Percentiles rank a stretch among this genome's conserved stretches.
phyloP scores from a whole-genome alignment of 2,888 invertebrate genomes.

The Erynnis tages region DNA sequence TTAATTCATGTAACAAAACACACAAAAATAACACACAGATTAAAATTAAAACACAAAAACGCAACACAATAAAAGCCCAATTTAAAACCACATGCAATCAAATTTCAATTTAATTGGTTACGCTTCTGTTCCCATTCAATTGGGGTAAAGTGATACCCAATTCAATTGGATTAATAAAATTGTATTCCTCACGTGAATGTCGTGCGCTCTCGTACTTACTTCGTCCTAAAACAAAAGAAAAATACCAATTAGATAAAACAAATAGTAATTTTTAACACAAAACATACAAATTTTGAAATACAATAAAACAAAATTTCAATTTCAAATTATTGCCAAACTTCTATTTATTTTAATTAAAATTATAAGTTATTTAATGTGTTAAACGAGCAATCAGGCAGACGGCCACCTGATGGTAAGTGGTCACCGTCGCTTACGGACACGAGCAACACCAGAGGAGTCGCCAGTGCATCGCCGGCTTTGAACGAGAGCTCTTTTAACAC shows the following conservation, averaged over 20 bases:
- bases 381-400: not conserved
- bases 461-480: too few species aligned
- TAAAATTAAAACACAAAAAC: not conserved
- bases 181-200: slow-evolving; percentile 64
- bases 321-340: not conserved
- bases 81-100: slow-evolving; percentile 2
- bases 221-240: slow-evolving; percentile 79
- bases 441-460: too few species aligned
- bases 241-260: slow-evolving; percentile 35
- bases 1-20: not conserved
- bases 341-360: too few species aligned
- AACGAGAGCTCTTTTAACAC: too few species aligned
- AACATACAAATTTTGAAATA: not conserved
- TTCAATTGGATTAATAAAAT: slow-evolving; percentile 33
- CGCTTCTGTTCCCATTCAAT: slow-evolving; percentile 11
- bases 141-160: slow-evolving; percentile 16
- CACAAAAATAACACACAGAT: not conserved
- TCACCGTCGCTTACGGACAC: too few species aligned
- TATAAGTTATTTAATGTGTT: too few species aligned
- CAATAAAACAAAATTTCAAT: too few species aligned
- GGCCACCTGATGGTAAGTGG: too few species aligned
- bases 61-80: not conserved
- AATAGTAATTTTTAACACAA: slow-evolving; percentile 3
- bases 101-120: slow-evolving; percentile 9
- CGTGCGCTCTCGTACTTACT: slow-evolving; percentile 78